These are phyloP conservation scores for Drosophila dunni DNA, from an alignment of 1,140 invertebrate species.

Conservation along the genomic window DNA sequence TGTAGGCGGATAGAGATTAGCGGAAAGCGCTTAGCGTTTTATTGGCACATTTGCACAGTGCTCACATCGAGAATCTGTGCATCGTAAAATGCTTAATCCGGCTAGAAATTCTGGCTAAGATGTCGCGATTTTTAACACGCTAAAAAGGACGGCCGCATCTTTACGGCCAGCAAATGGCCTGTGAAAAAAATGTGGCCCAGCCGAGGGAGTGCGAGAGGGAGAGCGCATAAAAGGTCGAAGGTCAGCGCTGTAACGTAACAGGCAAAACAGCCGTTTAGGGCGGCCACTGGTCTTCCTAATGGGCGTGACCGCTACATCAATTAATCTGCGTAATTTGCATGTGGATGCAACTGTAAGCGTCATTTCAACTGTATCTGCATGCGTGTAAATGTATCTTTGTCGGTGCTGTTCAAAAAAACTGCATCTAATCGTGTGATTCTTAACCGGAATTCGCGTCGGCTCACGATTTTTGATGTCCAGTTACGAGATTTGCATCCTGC, in stretches of 20 bases:
- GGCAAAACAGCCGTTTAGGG: constrained; percentile 13
- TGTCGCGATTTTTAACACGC: constrained; percentile 66
- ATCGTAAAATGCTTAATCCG: constrained; percentile 67
- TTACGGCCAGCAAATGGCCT: constrained; percentile 55
- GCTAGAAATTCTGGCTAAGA: constrained; percentile 66
- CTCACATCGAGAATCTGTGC: constrained; percentile 5
- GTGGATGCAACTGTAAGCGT: constrained; percentile 32
- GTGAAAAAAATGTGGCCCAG: constrained; percentile 54
- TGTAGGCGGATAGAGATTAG: constrained; percentile 33
- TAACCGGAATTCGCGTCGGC: constrained; percentile 51
- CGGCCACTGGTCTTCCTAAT: constrained; percentile 33
- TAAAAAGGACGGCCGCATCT: constrained; percentile 59
- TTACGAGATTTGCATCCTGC: constrained; percentile 42
- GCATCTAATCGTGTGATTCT: constrained; percentile 42
- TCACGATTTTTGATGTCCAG: constrained; percentile 40
- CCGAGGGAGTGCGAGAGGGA: too few relatives aligned
- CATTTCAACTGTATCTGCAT: not conserved
- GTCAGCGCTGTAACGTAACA: constrained; percentile 44
- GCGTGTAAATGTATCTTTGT: not conserved
- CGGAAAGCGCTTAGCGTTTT: constrained; percentile 77
- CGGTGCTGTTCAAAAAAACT: constrained; percentile 45
- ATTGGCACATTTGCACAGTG: constrained; percentile 50
- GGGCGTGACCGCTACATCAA: constrained; percentile 63
- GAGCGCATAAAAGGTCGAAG: constrained; percentile 52
- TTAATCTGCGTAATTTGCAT: constrained; percentile 75